Percentiles rank a stretch among this genome's conserved stretches.
Evolutionary conservation across 2,113 vertebrate genomes (phyloP).

Genomic region (Neomonachus schauinslandi): DNA sequence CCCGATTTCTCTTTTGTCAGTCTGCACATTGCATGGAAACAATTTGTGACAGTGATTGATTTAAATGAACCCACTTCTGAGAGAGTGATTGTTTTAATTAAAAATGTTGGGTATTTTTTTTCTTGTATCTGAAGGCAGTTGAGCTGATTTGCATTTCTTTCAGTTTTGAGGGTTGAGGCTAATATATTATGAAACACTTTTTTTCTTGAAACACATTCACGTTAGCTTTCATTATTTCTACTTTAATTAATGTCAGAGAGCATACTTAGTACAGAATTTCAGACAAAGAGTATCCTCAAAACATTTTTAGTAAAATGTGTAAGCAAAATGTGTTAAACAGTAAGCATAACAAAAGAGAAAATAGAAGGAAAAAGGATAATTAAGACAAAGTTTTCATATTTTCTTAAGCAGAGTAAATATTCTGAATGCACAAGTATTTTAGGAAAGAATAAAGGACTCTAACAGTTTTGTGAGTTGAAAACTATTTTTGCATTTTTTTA

Average conservation of each 20-base stretch:
- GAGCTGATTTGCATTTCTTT: slow-evolving; percentile 63
- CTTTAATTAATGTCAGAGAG: slow-evolving; percentile 40
- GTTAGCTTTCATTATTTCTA: slow-evolving; percentile 59
- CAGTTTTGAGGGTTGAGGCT: slow-evolving; percentile 26
- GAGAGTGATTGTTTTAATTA: slow-evolving; percentile 72
- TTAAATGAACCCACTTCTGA: slow-evolving; percentile 65
- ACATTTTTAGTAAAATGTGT: slow-evolving; percentile 21
- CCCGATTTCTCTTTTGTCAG: slow-evolving; percentile 54
- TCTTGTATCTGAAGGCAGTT: slow-evolving; percentile 17
- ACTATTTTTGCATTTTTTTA: not conserved
- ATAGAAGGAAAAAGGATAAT: not conserved
- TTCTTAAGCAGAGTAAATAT: not conserved
- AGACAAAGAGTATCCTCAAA: not conserved
- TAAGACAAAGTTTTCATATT: not conserved
- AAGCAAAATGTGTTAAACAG: not conserved
- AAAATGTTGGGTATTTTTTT: not conserved
- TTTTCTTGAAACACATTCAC: slow-evolving; percentile 39
- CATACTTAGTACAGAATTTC: not conserved
- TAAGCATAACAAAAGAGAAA: slow-evolving; percentile 34
- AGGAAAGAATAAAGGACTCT: not conserved
- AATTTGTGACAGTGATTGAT: slow-evolving; percentile 63
- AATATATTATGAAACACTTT: slow-evolving; percentile 34
- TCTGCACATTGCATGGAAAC: slow-evolving; percentile 60
- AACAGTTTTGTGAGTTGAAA: not conserved
- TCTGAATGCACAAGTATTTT: not conserved